These are phyloP conservation scores for Lycaon pictus DNA, from an alignment of 2,113 vertebrate genomes.

Conservation along the genomic window DNA sequence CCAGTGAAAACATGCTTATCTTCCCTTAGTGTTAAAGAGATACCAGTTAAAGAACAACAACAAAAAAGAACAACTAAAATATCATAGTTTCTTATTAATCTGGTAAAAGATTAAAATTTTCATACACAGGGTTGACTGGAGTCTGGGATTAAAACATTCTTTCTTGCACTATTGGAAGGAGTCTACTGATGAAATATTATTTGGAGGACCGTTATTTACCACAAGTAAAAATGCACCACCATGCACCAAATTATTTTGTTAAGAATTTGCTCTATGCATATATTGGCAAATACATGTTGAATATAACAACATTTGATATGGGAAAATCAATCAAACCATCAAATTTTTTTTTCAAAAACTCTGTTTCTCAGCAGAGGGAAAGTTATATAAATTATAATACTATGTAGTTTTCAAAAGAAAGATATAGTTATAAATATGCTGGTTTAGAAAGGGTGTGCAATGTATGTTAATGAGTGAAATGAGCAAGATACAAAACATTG, in stretches of 20 bases:
- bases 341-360: background rate
- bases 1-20: background rate
- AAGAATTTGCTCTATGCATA: background rate
- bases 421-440: background rate
- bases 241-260: background rate
- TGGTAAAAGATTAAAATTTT: constrained; percentile 28
- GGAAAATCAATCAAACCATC: background rate
- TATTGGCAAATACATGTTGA: background rate
- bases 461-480: background rate
- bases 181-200: background rate
- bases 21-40: background rate
- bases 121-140: background rate
- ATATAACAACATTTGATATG: background rate
- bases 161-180: background rate
- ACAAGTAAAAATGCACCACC: background rate
- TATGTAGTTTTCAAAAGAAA: constrained; percentile 5
- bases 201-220: background rate
- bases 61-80: background rate
- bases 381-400: background rate
- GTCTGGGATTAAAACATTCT: background rate
- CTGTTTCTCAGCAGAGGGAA: background rate
- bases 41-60: background rate
- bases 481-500: background rate
- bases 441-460: background rate
- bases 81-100: background rate